Conservation (phyloP, 2,113 vertebrate genomes). For the Antechinus stuartii region DNA sequence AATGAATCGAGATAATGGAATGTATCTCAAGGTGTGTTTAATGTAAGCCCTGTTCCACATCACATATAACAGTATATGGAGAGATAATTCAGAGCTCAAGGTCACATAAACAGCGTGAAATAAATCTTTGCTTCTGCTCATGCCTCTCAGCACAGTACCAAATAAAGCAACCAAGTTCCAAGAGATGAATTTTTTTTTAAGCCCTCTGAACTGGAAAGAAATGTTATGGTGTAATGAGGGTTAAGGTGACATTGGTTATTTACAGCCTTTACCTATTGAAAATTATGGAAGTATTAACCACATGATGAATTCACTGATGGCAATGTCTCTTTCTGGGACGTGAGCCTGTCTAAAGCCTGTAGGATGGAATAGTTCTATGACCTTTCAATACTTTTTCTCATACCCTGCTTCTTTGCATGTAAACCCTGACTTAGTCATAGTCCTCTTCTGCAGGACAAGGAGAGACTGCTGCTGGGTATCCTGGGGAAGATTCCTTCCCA, state of each 20-base stretch:
- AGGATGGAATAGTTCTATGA: background rate
- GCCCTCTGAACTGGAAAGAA: background rate
- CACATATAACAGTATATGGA: background rate
- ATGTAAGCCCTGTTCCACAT: constrained; percentile 13
- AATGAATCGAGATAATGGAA: background rate
- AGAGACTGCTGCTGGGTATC: background rate
- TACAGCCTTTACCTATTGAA: background rate
- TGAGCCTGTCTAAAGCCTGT: background rate
- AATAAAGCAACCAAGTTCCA: background rate
- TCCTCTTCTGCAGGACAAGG: constrained; percentile 19
- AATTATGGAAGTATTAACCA: background rate
- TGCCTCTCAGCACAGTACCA: constrained; percentile 18
- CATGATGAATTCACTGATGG: background rate
- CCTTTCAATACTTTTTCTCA: background rate
- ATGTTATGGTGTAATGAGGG: background rate
- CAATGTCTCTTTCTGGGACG: background rate
- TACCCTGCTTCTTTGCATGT: background rate
- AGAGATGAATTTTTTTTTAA: background rate
- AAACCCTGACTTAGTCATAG: background rate
- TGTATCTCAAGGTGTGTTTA: background rate
- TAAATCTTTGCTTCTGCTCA: background rate
- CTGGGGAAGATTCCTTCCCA: background rate
- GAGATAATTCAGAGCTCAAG: constrained; percentile 3
- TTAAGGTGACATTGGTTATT: background rate
- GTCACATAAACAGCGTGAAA: background rate